These are phyloP conservation scores for Muntiacus muntjak DNA, from an alignment of 2,113 vertebrate genomes.

Conservation along the genomic window DNA sequence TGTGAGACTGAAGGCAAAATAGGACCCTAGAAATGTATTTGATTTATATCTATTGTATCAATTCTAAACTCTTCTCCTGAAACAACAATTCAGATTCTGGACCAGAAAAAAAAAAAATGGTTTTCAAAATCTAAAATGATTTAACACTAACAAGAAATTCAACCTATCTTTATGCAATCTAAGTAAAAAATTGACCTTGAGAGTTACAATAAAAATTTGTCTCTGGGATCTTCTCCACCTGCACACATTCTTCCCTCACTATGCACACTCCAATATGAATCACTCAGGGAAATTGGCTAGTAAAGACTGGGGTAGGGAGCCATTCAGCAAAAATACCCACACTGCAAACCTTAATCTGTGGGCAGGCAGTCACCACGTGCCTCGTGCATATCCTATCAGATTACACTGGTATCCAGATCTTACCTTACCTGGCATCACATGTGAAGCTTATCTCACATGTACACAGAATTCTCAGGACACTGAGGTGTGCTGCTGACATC, in stretches of 20 bases:
- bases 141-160: background rate
- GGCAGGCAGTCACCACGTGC: too few species aligned
- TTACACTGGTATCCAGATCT: rapidly evolving
- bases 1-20: background rate
- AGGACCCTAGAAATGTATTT: background rate
- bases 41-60: background rate
- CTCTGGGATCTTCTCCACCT: background rate
- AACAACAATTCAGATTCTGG: background rate
- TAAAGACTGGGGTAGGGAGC: background rate
- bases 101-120: background rate
- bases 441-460: background rate
- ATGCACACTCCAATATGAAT: background rate
- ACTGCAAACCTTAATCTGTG: background rate
- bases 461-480: background rate
- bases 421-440: rapidly evolving
- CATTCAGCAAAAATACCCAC: background rate
- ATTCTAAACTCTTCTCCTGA: background rate
- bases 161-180: background rate
- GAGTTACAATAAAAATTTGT: background rate
- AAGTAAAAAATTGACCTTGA: background rate
- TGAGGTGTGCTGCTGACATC: background rate
- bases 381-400: background rate
- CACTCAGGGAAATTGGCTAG: background rate
- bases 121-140: background rate
- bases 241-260: background rate